These are phyloP conservation scores for Tetheella fluctuosa DNA, from an alignment of 2,888 invertebrate species.

Conservation along the genomic window DNA sequence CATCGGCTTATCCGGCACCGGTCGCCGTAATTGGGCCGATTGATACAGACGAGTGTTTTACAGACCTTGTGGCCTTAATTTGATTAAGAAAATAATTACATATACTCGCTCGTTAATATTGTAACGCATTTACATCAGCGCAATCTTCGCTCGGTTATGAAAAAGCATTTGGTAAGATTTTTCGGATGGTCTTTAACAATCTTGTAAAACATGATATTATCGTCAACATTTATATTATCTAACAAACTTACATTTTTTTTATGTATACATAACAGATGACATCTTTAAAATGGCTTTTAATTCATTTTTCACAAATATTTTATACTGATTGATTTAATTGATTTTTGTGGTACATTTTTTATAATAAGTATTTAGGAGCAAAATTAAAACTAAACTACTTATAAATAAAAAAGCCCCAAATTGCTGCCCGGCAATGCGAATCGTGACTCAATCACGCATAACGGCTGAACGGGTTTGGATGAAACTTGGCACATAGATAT, in stretches of 20 bases:
- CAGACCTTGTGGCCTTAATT: conserved; percentile 21
- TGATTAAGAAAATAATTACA: conserved; percentile 10
- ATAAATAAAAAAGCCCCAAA: too few relatives aligned
- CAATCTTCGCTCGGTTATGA: neutral
- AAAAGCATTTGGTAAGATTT: neutral
- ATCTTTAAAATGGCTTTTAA: neutral
- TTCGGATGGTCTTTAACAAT: neutral
- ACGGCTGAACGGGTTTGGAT: too few relatives aligned
- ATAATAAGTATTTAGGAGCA: too few relatives aligned
- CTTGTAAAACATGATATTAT: conserved; percentile 4
- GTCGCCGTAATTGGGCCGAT: conserved; percentile 66
- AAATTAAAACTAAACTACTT: too few relatives aligned
- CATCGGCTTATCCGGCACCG: conserved; percentile 57
- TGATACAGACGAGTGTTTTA: conserved; percentile 51
- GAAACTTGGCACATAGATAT: too few relatives aligned
- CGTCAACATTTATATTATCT: too few relatives aligned
- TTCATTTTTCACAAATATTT: too few relatives aligned
- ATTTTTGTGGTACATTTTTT: too few relatives aligned
- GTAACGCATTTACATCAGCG: neutral
- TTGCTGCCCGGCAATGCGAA: too few relatives aligned
- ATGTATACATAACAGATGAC: neutral
- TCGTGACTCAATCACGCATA: too few relatives aligned
- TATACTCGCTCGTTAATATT: neutral
- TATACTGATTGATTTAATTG: too few relatives aligned
- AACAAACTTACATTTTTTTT: neutral